Evolutionary conservation across 2,888 invertebrate species (phyloP).

Genomic region (Drosophila tanythrix): DNA sequence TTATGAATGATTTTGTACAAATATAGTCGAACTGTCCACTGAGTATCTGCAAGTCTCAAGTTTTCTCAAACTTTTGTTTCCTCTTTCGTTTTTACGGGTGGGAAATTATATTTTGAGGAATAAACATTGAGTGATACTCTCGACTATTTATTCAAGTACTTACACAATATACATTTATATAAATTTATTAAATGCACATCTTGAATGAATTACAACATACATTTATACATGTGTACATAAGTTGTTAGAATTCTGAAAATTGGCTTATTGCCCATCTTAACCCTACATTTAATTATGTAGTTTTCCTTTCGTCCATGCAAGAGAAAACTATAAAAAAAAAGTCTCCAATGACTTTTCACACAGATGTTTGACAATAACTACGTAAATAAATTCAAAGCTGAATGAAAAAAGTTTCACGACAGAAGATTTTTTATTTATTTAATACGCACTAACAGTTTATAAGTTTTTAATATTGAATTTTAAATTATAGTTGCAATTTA

Average conservation of each 20-base stretch:
- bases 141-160: background rate
- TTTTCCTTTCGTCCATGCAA: background rate
- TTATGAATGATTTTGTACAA: background rate
- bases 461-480: too few relatives aligned
- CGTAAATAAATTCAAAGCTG: background rate
- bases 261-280: background rate
- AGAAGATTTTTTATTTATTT: background rate
- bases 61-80: background rate
- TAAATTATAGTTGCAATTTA: background rate
- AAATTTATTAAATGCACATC: background rate
- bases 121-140: background rate
- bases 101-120: background rate
- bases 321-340: background rate
- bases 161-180: background rate
- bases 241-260: background rate
- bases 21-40: background rate
- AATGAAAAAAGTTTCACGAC: background rate
- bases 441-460: background rate
- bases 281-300: background rate
- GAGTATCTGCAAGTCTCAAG: background rate
- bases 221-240: background rate
- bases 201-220: background rate
- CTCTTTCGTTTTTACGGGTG: background rate
- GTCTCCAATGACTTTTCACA: background rate
- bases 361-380: background rate